phyloP scores from a whole-genome alignment of 2,797 vertebrate genomes.

The Carcharodon carcharias region DNA sequence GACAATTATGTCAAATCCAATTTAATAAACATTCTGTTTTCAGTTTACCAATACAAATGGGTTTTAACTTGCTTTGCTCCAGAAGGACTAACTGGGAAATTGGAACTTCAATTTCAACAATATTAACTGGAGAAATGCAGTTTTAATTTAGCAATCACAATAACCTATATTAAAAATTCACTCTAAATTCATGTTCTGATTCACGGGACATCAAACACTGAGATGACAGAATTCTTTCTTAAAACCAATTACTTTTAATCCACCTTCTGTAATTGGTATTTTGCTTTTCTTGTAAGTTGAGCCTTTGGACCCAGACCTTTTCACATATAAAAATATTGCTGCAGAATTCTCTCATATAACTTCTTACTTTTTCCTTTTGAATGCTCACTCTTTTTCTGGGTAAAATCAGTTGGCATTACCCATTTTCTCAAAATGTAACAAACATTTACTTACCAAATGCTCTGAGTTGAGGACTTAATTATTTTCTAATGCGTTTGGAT shows the following conservation, averaged over 20 bases:
- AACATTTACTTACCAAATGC: not conserved
- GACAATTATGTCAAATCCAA: not conserved
- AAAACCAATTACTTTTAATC: not conserved
- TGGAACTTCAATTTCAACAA: not conserved
- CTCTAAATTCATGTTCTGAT: not conserved
- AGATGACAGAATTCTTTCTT: not conserved
- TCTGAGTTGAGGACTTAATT: not conserved
- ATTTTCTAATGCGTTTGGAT: not conserved
- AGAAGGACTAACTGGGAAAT: not conserved
- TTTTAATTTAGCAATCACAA: not conserved
- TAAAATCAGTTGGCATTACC: not conserved
- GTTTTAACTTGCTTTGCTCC: not conserved
- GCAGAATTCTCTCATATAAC: not conserved
- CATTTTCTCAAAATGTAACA: not conserved
- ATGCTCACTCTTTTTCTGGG: not conserved
- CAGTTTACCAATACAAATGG: not conserved
- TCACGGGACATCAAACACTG: not conserved
- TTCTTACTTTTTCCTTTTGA: not conserved
- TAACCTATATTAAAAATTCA: not conserved
- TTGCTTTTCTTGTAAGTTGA: not conserved
- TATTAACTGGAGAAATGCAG: not conserved
- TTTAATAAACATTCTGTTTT: not conserved
- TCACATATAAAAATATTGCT: not conserved
- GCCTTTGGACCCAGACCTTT: not conserved
- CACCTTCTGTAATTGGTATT: not conserved